phyloP scores from a whole-genome alignment of 2,888 invertebrate species.

The Melikaiella ostensackeni region DNA sequence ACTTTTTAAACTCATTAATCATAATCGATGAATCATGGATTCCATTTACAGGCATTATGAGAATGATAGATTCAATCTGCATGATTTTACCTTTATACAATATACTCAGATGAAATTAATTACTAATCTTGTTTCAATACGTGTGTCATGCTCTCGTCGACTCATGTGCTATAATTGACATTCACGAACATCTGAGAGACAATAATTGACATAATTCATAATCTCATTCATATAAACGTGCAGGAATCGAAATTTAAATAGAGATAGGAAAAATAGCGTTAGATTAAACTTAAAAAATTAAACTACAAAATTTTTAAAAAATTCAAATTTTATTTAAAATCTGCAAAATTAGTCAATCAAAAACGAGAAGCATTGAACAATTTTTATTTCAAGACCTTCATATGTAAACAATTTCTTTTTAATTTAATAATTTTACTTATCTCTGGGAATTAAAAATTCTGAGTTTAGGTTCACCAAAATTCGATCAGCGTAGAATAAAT shows the following conservation, averaged over 20 bases:
- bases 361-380: no score
- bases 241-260: constrained; percentile 28
- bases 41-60: background rate
- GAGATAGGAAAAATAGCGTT: constrained; percentile 37
- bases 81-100: background rate
- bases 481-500: no score
- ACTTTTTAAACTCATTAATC: background rate
- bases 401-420: no score
- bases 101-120: background rate
- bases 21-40: background rate
- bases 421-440: background rate
- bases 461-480: no score
- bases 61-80: background rate
- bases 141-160: constrained; percentile 25
- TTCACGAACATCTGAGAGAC: constrained; percentile 1
- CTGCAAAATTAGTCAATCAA: background rate
- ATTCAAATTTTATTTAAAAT: background rate
- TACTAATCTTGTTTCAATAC: constrained; percentile 14
- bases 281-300: constrained; percentile 41
- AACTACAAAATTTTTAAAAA: background rate
- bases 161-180: constrained; percentile 22
- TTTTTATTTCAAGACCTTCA: no score
- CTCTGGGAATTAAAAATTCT: background rate
- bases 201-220: background rate
- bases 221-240: background rate